phyloP scores from a whole-genome alignment of 2,113 vertebrate genomes.

The Xiphophorus maculatus region DNA sequence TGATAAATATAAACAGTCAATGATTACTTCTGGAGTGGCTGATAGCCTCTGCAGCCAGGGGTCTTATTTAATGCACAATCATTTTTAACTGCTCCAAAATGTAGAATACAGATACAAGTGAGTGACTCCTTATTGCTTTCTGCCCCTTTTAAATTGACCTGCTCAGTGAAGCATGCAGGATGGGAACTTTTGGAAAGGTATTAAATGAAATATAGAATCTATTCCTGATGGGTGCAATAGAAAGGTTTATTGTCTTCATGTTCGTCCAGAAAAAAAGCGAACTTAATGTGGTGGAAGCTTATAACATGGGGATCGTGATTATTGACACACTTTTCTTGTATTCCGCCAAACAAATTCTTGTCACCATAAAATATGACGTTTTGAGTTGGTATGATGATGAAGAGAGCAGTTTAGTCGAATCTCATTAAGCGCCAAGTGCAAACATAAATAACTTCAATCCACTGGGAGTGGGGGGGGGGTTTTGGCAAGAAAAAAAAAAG shows the following conservation, averaged over 20 bases:
- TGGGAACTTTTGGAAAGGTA: not conserved
- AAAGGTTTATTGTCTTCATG: not conserved
- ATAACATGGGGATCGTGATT: conserved; percentile 2
- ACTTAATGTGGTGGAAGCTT: not conserved
- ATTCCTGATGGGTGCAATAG: not conserved
- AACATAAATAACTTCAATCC: not conserved
- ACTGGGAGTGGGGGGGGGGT: not conserved
- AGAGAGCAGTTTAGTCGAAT: not conserved
- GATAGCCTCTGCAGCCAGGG: conserved; percentile 29
- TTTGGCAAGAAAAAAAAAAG: not conserved
- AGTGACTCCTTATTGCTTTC: not conserved
- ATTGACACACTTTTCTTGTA: not conserved
- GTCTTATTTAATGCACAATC: conserved; percentile 23
- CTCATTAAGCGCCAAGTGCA: conserved; percentile 3
- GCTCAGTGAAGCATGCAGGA: not conserved
- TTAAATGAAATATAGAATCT: not conserved
- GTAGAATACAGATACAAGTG: conserved; percentile 5
- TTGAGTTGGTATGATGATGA: not conserved
- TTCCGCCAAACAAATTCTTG: not conserved
- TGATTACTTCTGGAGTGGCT: conserved; percentile 40
- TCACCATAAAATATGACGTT: conserved; percentile 8
- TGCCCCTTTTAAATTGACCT: not conserved
- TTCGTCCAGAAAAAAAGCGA: not conserved
- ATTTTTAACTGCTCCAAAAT: conserved; percentile 28
- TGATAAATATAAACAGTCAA: conserved; percentile 42